These are phyloP conservation scores for Anhinga rufa DNA, from an alignment of 2,113 vertebrate genomes.

Conservation along the genomic window DNA sequence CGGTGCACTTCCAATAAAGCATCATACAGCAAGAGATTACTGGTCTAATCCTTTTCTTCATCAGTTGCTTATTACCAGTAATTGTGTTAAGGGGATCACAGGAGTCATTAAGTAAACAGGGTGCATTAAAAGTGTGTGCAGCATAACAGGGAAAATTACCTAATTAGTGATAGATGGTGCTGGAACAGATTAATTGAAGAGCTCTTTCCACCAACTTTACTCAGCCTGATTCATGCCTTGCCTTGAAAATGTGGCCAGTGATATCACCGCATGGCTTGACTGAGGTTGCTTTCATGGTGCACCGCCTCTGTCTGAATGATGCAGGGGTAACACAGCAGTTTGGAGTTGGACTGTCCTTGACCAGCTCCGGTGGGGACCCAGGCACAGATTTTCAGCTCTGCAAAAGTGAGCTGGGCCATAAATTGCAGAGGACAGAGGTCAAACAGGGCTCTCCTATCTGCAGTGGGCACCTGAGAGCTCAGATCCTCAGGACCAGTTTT, in stretches of 20 bases:
- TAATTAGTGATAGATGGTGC: conserved; percentile 20
- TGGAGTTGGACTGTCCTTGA: background rate
- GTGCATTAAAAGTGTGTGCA: background rate
- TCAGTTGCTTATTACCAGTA: conserved; percentile 17
- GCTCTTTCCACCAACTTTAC: background rate
- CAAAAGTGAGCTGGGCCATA: background rate
- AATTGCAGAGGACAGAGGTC: background rate
- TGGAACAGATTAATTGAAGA: background rate
- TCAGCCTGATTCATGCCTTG: background rate
- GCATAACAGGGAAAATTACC: background rate
- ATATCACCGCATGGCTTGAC: background rate
- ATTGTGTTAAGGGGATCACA: conserved; percentile 38
- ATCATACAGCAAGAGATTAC: background rate
- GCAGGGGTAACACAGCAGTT: background rate
- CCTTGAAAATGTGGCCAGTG: background rate
- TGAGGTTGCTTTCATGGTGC: background rate
- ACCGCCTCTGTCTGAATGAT: background rate
- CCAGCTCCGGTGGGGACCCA: background rate
- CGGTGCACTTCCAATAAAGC: background rate
- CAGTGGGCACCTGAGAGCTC: fast-evolving
- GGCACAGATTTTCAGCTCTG: background rate
- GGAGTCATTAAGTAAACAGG: conserved; percentile 53
- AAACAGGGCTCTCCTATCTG: background rate
- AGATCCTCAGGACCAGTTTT: background rate
- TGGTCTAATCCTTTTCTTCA: conserved; percentile 26